Evolutionary conservation across 2,888 invertebrate species (phyloP), one percentile per base, ranked within the genome.

Genomic region (Leuctra nigra): DNA sequence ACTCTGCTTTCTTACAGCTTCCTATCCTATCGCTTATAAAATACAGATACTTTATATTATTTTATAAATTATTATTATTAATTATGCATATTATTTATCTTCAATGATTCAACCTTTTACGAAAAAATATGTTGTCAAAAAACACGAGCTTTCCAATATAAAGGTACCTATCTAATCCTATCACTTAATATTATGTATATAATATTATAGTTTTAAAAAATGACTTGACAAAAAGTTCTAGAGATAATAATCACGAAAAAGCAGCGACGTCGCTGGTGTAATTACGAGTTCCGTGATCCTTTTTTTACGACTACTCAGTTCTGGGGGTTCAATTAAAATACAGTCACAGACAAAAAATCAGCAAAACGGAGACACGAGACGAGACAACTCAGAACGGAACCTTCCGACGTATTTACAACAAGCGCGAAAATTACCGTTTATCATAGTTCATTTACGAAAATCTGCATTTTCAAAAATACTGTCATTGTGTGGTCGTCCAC

Each of bases 61-160:
- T 57, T 50, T 46, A 57, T 57, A 54, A 53, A 57, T 57, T 57
- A 57, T 53, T 53, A 53, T 13, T 39, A 46, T 50, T 50, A 47
- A 56, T 38, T 56, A 56, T 56, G 35, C 24, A n/a, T 56, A 47
- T 50, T 55, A 55, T 38, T 50, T 36, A 38, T 56, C 38, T 56
- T 44, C 50, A 41, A 52, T 52, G 33, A 16, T 38, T 57, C 53
- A 41, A 47, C 44, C 33, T 44, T 53, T 24, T 35, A 38, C 35
- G 48, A 48, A 54, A 55, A 55, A 57, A 54, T 54, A 54, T 22
- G 44, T 20, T 44, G 16, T 18, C 23, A 44, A 44, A 44, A 44
- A 13, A 20, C 20, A 20, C 20, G n/a, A 44, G 44, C 44, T 44
- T 44, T 23, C 3, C n/a, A 39, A 18, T 39, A 18, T 39, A n/a